These are phyloP conservation scores for Gorsachius goisagi DNA, from an alignment of 2,113 vertebrate species.

Conservation along the genomic window DNA sequence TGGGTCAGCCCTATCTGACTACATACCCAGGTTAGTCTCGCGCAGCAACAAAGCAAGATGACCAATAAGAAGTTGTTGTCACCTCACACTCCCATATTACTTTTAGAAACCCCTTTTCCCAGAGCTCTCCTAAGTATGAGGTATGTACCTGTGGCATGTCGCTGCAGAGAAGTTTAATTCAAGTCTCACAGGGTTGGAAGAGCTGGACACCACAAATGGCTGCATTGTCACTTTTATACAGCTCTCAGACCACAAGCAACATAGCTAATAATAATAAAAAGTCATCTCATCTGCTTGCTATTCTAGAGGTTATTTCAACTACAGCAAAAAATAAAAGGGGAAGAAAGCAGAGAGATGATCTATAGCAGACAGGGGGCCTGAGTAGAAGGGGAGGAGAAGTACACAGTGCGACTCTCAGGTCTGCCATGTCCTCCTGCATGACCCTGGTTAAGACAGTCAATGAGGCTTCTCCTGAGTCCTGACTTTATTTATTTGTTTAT, in stretches of 20 bases:
- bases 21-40: not conserved
- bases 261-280: not conserved
- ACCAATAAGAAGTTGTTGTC: not conserved
- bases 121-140: not conserved
- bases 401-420: not conserved
- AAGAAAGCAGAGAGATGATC: not conserved
- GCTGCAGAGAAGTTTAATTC: not conserved
- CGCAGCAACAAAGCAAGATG: not conserved
- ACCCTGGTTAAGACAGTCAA: not conserved
- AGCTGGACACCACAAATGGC: not conserved
- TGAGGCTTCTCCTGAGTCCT: not conserved
- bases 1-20: not conserved
- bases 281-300: not conserved
- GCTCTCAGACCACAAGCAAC: not conserved
- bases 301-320: not conserved
- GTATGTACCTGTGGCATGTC: not conserved
- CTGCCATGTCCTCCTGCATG: not conserved
- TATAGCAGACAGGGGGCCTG: not conserved
- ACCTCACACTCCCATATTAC: not conserved
- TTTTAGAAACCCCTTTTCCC: not conserved
- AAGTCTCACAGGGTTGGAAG: not conserved
- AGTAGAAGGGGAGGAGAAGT: not conserved
- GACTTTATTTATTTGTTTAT: not conserved
- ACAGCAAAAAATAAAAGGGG: not conserved
- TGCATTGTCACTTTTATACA: not conserved